Base-by-base conservation (phyloP, 23 tunicate species). In the Phallusia fumigata region DNA sequence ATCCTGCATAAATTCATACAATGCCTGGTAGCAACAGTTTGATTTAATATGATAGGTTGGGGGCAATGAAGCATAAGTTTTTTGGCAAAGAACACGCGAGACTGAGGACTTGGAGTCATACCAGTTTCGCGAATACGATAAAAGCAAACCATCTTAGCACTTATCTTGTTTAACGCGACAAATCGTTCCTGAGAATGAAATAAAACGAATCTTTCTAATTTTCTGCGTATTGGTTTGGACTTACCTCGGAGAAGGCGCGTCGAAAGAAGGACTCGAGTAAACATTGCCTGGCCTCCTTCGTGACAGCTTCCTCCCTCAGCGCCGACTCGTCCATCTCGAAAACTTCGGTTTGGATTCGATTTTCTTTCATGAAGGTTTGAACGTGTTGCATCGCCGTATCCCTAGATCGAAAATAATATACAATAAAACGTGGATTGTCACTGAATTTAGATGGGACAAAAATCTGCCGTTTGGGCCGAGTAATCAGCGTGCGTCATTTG, bases 231-330 rank as follows among this genome's bases (percentile, higher is more conserved):
- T 10, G 47, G 47, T 40, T 40, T 40, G 11, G 6, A 31, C 84
- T 75, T 69, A 94, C 98, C 79, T 89, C 84, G 0, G 88, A 77
- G 79, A 94, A 94, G 10, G 88, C 82, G 83, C 81, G 77, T 40
- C 91, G 36, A 36, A 94, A 89, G 52, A 89, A 94, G 0, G 88
- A 31, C 73, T 94, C 98, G 32, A 94, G 40, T 32, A 94, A 64
- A 30, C 26, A 26, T 80, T 94, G 94, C 51, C 98, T 73, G 24
- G 64, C 81, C 83, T 89, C 98, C 50, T 94, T 89, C 51, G 98
- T 94, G 10, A 94, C 87, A 19, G 90, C 93, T 47, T 94, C 94
- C n/a, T 36, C 50, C 33, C 65, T 47, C 3, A 94, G 36, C 15
- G 83, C 78, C 21, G 47, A 72, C 58, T 94, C 98, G 52, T 78